A percentile compares a stretch with the other conserved stretches of the same genome.
phyloP scores from a whole-genome alignment of 2,888 invertebrate genomes.

The Habroteleia sp. region DNA sequence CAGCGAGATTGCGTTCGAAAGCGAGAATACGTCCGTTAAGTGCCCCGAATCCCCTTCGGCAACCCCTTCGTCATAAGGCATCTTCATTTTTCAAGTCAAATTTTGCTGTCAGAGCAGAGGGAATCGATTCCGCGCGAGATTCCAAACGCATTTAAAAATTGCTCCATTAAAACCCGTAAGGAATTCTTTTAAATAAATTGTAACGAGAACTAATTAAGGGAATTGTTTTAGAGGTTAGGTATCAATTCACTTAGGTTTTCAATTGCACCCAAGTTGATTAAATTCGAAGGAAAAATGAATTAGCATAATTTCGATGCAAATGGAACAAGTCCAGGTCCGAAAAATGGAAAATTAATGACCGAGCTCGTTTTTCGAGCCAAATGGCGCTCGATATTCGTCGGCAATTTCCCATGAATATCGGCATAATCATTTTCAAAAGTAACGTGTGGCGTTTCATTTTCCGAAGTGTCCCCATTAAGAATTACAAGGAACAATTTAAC shows the following conservation, averaged over 20 bases:
- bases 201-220: too few species aligned
- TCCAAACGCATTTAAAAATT: too few species aligned
- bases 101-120: too few species aligned
- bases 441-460: constrained; percentile 29
- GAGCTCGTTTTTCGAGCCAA: constrained; percentile 18
- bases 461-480: constrained; percentile 30
- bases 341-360: constrained; percentile 46
- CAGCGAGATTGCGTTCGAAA: too few species aligned
- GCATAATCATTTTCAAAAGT: constrained; percentile 36
- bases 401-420: constrained; percentile 20
- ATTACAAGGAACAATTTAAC: constrained; percentile 46
- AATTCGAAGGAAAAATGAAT: constrained; percentile 3
- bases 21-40: constrained; percentile 2
- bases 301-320: constrained; percentile 1
- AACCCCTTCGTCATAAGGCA: too few species aligned
- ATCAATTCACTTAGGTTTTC: too few species aligned
- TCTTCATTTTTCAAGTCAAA: too few species aligned
- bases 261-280: neutral
- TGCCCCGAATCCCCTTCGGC: too few species aligned
- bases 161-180: too few species aligned
- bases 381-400: constrained; percentile 8
- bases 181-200: too few species aligned
- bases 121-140: too few species aligned
- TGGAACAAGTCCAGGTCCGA: constrained; percentile 8
- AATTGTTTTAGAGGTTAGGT: too few species aligned